These are phyloP conservation scores for Mohoua ochrocephala DNA, from an alignment of 2,113 vertebrate genomes.

Conservation along the genomic window DNA sequence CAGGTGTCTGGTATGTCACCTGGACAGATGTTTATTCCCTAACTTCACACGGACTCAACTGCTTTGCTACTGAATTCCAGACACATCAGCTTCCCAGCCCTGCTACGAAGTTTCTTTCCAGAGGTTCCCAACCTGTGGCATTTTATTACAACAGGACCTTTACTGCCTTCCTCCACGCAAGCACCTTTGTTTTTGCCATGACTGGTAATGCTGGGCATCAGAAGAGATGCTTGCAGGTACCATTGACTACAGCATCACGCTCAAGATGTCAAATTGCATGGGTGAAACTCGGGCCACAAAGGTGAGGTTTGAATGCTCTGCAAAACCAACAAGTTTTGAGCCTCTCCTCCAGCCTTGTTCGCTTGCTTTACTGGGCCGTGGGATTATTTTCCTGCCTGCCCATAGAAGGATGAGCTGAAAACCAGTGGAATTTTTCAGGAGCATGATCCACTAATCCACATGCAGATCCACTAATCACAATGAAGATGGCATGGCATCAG, in stretches of 20 bases:
- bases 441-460: not conserved
- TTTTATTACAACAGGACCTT: not conserved
- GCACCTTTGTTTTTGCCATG: not conserved
- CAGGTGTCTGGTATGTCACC: not conserved
- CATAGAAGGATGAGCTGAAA: not conserved
- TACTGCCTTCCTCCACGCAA: not conserved
- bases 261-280: not conserved
- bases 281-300: not conserved
- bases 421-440: not conserved
- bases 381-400: not conserved
- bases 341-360: not conserved
- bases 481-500: accelerated
- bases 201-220: not conserved
- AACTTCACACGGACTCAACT: not conserved
- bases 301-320: not conserved
- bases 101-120: not conserved
- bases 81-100: not conserved
- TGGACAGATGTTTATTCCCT: not conserved
- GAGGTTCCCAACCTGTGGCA: accelerated
- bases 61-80: not conserved
- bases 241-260: not conserved
- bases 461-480: not conserved
- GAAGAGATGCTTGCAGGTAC: not conserved
- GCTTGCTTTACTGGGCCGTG: not conserved
- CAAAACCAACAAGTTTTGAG: not conserved